Evolutionary conservation across 2,797 vertebrate species (phyloP), one percentile per base, ranked within the genome.

Genomic region (Betta splendens): DNA sequence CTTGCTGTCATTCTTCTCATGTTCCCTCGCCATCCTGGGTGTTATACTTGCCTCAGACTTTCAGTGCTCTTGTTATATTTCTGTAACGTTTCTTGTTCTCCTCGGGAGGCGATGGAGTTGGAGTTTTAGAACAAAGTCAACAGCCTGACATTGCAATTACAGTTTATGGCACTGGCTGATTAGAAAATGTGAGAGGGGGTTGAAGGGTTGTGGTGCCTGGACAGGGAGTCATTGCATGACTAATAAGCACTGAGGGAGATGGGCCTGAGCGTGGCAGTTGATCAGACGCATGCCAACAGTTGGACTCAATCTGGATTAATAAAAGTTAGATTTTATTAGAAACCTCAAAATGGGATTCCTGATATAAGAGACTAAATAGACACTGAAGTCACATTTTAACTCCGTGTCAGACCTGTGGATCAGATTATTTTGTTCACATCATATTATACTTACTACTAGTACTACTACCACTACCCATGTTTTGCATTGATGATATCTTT

Each of bases 131-230:
- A 69, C 59, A 64, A 76, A 79, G 76, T 82, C 67, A 63, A 54
- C 80, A 72, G 71, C 37, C 59, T 80, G 79, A 81, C 81, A 69
- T 39, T 45, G 60, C 80, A 87, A 87, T 89, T 87, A 85, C 61
- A 65, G 56, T 78, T 83, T 75, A 69, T 84, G 80, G 70, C 71
- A 57, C 3, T 21, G 62, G 72, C 68, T 80, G 80, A 87, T 86
- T 83, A 64, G 80, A 75, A 81, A 85, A 75, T 72, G 58, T 77
- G 79, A 66, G 83, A 80, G 60, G 49, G 52, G 71, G 77, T 76
- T 75, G 61, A 73, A 70, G 75, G 86, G 72, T 83, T 35, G 56
- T 37, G 35, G 29, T 44, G 63, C 80, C 69, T 72, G 80, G 79
- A 78, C 77, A 33, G 63, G 33, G 69, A 78, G 70, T 63, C 44